Evolutionary conservation across 2,797 vertebrate species (phyloP), one percentile per base, ranked within the genome.

Genomic region (Acanthurus lineatus): DNA sequence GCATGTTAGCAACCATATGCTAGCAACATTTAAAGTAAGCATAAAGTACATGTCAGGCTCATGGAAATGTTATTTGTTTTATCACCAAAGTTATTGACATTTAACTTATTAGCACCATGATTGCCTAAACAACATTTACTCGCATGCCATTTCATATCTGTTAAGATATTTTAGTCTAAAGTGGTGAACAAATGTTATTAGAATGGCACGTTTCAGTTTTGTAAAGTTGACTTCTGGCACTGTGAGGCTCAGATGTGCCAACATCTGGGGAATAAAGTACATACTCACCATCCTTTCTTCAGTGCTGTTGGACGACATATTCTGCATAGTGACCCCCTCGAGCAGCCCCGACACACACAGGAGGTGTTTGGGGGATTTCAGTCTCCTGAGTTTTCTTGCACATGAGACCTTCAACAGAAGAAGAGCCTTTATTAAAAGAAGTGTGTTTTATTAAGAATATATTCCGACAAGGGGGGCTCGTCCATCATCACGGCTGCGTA

Each of bases 401-500:
- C 69, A 32, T 62, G 74, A 81, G 76, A 84, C 67, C 64, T 79
- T 42, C 54, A 66, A 80, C 45, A 73, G 49, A 86, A 40, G 40
- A 76, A 61, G 25, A 28, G 20, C 66, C 83, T 69, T 82, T 86
- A 80, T 88, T 80, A 85, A 32, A 88, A 90, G 77, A 73, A 87
- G 84, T 71, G 73, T 84, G 76, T 89, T 91, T 93, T 91, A 88
- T 84, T 88, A 85, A 84, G 78, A 91, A 91, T 91, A 87, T 89
- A 85, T 92, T 89, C 85, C 83, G 81, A 77, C 80, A 81, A 83
- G 78, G 77, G 87, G 79, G 74, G 65, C 69, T 88, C 81, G 64
- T 95, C 90, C 73, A 87, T 95, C 94, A 93, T 87, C 76, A 69
- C 67, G 70, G 89, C 77, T 74, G 81, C 70, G 76, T 89, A 86